Evolutionary conservation across 1,140 invertebrate genomes (phyloP), one percentile per base, ranked within the genome.

Genomic region (Sarcophaga peregrina): DNA sequence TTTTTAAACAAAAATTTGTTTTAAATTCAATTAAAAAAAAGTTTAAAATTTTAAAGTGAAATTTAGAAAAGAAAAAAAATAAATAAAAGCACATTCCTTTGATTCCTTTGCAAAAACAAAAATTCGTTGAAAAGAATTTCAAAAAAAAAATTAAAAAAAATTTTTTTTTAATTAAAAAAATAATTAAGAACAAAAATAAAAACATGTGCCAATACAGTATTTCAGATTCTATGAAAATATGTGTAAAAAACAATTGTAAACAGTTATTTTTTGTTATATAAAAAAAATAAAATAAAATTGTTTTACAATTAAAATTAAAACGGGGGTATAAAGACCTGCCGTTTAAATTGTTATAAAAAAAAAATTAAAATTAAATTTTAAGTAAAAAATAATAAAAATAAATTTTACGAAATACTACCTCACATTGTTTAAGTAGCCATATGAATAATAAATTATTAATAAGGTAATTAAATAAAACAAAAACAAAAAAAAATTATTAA

Each of bases 201-300:
- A 78, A 78, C 47, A 78, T 78, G 75, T 78, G 75, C 75, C 75
- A 78, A 78, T 48, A 78, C 75, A 78, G 75, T 78, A 78, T 78
- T 78, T 78, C 20, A 25, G 20, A 48, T 17, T 52, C 47, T 17
- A 78, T 48, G 8, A 72, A 54, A 72, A 25, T 76, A 48, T 48
- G 47, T 25, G 3, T 76, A 45, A 80, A n/a, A 80, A 58, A 58
- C 15, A 58, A 58, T 25, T 78, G 75, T 78, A 78, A 78, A 78
- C 8, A 72, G 20, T 8, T 20, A 50, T 20, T 50, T 52, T 78
- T 50, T 78, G 75, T 52, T 72, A 72, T 25, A 72, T 52, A 78
- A 78, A 52, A 50, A 78, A 78, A 78, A 78, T 15, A 52, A 50
- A 48, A 47, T 47, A 76, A 72, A 76, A 76, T 46, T 47, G 25